Percentiles rank a stretch among this genome's conserved stretches.
These are phyloP conservation scores for Stramonita haemastoma DNA, from an alignment of 2,888 invertebrate species.

Conservation along the genomic window DNA sequence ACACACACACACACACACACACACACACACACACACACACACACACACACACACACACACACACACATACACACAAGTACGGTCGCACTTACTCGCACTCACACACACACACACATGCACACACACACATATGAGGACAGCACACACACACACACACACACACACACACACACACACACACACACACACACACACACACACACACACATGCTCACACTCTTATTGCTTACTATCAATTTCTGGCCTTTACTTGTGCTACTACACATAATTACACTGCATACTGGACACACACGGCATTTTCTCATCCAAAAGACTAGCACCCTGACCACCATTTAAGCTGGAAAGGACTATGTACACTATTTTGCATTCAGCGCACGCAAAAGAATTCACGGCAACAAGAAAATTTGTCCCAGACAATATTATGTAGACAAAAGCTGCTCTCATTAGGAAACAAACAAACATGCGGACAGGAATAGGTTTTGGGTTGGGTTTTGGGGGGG, in stretches of 20 bases:
- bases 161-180: constrained; percentile 1
- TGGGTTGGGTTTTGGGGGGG: too few relatives aligned
- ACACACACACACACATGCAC: background rate
- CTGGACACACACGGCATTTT: too few relatives aligned
- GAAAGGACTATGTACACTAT: too few relatives aligned
- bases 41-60: background rate
- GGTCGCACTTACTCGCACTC: background rate
- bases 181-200: constrained; percentile 1
- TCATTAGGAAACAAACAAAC: too few relatives aligned
- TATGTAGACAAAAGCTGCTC: too few relatives aligned
- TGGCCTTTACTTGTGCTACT: background rate
- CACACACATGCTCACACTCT: background rate
- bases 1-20: background rate
- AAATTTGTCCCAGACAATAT: too few relatives aligned
- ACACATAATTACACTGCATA: too few relatives aligned
- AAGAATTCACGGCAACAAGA: too few relatives aligned
- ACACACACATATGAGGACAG: background rate
- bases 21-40: background rate
- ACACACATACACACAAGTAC: background rate
- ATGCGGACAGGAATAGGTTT: too few relatives aligned
- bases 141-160: background rate
- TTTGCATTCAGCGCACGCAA: too few relatives aligned
- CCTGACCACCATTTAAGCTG: too few relatives aligned
- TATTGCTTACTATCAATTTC: background rate
- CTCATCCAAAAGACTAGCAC: too few relatives aligned